Base-by-base conservation (phyloP, 30 jellyfish, hydroid and myxozoan species). In the Hydractinia echinata region DNA sequence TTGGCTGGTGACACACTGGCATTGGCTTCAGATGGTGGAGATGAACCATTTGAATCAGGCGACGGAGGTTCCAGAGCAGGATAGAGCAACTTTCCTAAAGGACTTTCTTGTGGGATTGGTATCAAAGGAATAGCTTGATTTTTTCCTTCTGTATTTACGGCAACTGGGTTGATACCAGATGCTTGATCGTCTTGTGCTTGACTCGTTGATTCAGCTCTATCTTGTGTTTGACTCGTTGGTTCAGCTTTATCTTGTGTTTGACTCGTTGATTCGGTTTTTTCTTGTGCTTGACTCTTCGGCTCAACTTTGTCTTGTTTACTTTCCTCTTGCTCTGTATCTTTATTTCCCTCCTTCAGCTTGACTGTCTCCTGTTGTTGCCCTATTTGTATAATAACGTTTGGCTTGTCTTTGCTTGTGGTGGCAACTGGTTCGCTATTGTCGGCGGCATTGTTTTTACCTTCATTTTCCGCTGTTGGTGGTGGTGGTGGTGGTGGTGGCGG, bases 31-130 rank as follows among this genome's bases (percentile, higher is more conserved):
- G 44, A 30, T 30, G 44, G 44, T 30, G 44, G 44, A 30, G 44
- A 2, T 30, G 44, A 30, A 30, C 44, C 44, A 30, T 30, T 30
- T 30, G 44, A 30, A 30, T 30, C 44, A 0, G 44, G 44, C 44
- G 44, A 56, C 54, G 79, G 84, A 58, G 19, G 19, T 10, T 80
- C 73, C 21, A 66, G 64, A 16, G 83, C 81, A 11, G 87, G 87
- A 80, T 80, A 80, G 5, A 80, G 55, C 52, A 80, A 69, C 69
- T 80, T 62, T 4, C 87, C 87, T 15, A 80, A 53, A 4, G 83
- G 87, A 50, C 87, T 80, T 39, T 80, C 87, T 56, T 48, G 18
- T 5, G 87, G 87, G 21, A 80, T 80, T 30, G 87, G 87, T 5
- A 80, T 80, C 3, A 80, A n/a, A 20, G 87, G 87, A 3, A 61